These are phyloP conservation scores for Nematopogon swammerdamellus DNA, from an alignment of 2,888 invertebrate species.

Conservation along the genomic window DNA sequence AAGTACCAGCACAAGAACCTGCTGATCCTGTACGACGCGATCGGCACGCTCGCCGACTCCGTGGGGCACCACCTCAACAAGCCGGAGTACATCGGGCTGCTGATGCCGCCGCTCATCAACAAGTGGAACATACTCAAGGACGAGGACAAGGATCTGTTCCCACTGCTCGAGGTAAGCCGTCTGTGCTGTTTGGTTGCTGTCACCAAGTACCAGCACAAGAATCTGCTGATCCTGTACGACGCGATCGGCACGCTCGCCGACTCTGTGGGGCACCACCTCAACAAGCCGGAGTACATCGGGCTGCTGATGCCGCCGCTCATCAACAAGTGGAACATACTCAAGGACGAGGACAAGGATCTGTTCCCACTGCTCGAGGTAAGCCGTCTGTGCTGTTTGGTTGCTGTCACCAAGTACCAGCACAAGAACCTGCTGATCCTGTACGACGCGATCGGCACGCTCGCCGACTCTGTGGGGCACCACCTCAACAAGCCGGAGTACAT, in stretches of 20 bases:
- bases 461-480: slow-evolving; percentile 97
- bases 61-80: slow-evolving; percentile 97
- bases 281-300: slow-evolving; percentile 94
- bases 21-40: slow-evolving; percentile 96
- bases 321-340: slow-evolving; percentile 95
- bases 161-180: slow-evolving; percentile 74
- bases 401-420: slow-evolving; percentile 94
- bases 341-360: slow-evolving; percentile 97
- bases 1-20: slow-evolving; percentile 97
- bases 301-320: slow-evolving; percentile 97
- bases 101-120: slow-evolving; percentile 97
- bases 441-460: slow-evolving; percentile 97
- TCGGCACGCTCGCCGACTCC: slow-evolving; percentile 97
- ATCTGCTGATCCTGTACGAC: slow-evolving; percentile 95
- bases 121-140: slow-evolving; percentile 98
- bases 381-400: slow-evolving; percentile 33
- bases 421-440: slow-evolving; percentile 97
- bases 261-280: slow-evolving; percentile 95
- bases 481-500: slow-evolving; percentile 96
- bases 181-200: slow-evolving; percentile 70
- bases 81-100: slow-evolving; percentile 89
- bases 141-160: slow-evolving; percentile 98
- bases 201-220: slow-evolving; percentile 94
- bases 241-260: slow-evolving; percentile 98
- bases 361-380: slow-evolving; percentile 89